Evolutionary conservation across 2,888 invertebrate species (phyloP), one percentile per base, ranked within the genome.

Genomic region (Xanthia togata): DNA sequence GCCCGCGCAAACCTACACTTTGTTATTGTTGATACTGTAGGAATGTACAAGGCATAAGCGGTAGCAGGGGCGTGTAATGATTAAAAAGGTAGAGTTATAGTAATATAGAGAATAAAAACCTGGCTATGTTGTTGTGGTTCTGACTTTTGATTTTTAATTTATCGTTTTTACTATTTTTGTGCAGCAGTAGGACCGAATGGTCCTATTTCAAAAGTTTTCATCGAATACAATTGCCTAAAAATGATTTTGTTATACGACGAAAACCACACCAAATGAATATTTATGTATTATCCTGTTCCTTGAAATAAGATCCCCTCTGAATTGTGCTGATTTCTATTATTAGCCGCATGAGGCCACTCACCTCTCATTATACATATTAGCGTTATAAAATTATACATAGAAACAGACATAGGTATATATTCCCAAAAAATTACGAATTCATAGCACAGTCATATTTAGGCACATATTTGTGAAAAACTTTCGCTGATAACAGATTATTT

Each of bases 1-100:
- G 90, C 86, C 80, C 76, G 87, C 87, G 85, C 87, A 82, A 65
- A 82, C 72, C 78, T 75, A 72, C 63, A 60, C 70, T 82, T 73
- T 77, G 60, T 80, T 78, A 50, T 85, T 83, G 76, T 78, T 81
- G 69, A 71, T 75, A 79, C 35, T 75, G 23, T 79, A 71, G 53
- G 53, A 64, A 38, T 20, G 47, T 44, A 31, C 72, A 87, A 85
- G 72, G 35, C 6, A 76, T 70, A 71, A 68, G 77, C 63, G 63
- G 20, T 1, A 68, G 81, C 82, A 77, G 11, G 4, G 12, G 41
- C 14, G 2, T 62, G 20, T 20, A 35, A 11, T 20, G 1, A 20
- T 31, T 31, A 20, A 31, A 59, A 59, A 31, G 57, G 17, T 26
- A 26, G 6, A 59, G 17, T 59, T n/a, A 55, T n/a, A 55, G 4